Evolutionary conservation across 2,888 invertebrate species (phyloP), one percentile per base, ranked within the genome.

Genomic region (Zonitis immaculata): DNA sequence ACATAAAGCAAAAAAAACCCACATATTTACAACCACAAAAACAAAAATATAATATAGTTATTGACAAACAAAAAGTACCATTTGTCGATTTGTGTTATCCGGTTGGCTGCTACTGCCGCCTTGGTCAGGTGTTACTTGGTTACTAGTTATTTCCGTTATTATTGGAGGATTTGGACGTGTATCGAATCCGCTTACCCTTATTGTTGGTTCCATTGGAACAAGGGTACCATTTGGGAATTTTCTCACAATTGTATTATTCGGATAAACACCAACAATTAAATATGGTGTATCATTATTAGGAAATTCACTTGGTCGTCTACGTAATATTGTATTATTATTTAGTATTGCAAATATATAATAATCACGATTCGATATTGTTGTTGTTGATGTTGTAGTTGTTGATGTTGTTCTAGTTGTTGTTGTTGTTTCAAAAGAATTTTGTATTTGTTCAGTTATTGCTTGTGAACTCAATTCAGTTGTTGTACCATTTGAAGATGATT

Each of bases 221-320:
- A 85, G 78, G 72, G 88, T 88, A 74, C 89, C 89, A 70, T 89
- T 89, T 61, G 88, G 88, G 73, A 85, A 89, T 78, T 86, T 88
- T 77, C 86, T 84, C 73, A 89, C 85, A 74, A 88, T 79, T 73
- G 85, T 87, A 77, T 88, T 88, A 79, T 88, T 87, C 63, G 88
- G 88, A 74, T 84, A 85, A 68, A 88, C 82, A 73, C 88, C 88
- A 68, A 86, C 86, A 73, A 88, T 82, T 66, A 88, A 82, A 74
- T 84, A 88, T 61, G 88, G 87, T 67, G 85, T 79, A 71, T 85
- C 82, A 77, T 85, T 85, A 69, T 82, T 78, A 72, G 85, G 84
- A 75, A 84, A 79, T 67, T 80, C 72, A 73, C 84, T 83, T 63
- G 87, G 86, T 64, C 85, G 80, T 77, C 88, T 87, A 75, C 87